Percentiles rank a stretch among this genome's conserved stretches.
Evolutionary conservation across 1,140 invertebrate species (phyloP).

Genomic region (Elymnias hypermnestra): DNA sequence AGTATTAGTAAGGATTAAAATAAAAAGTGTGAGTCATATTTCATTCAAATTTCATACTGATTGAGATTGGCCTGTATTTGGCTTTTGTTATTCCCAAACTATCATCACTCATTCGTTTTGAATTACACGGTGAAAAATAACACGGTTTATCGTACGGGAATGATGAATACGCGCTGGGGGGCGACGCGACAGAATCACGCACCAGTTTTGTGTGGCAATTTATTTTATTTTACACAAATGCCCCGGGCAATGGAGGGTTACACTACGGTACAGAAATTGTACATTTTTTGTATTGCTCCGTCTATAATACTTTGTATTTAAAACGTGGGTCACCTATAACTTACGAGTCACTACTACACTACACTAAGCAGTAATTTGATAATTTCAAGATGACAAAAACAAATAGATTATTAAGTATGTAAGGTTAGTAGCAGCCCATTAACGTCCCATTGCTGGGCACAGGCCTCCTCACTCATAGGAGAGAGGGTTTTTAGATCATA

Average conservation of each 20-base stretch:
- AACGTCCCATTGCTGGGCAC: too few relatives aligned
- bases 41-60: background rate
- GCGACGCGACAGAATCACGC: conserved; percentile 10
- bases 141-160: conserved; percentile 26
- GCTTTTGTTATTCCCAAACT: conserved; percentile 2
- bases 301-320: too few relatives aligned
- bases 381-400: too few relatives aligned
- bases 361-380: too few relatives aligned
- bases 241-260: background rate
- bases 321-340: too few relatives aligned
- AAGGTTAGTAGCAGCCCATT: too few relatives aligned
- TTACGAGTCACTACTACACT: too few relatives aligned
- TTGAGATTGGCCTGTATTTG: background rate
- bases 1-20: too few relatives aligned
- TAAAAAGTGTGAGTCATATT: background rate
- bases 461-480: too few relatives aligned
- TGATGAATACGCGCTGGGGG: conserved; percentile 22
- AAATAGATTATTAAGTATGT: too few relatives aligned
- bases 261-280: background rate
- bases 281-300: too few relatives aligned
- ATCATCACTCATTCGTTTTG: conserved; percentile 13
- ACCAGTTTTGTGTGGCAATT: conserved; percentile 7
- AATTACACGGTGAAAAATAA: conserved; percentile 29
- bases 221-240: conserved; percentile 13
- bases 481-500: too few relatives aligned